Base-by-base conservation (phyloP, 37 sponge, comb jelly and placozoan genomes). In the Geodia barretti region DNA sequence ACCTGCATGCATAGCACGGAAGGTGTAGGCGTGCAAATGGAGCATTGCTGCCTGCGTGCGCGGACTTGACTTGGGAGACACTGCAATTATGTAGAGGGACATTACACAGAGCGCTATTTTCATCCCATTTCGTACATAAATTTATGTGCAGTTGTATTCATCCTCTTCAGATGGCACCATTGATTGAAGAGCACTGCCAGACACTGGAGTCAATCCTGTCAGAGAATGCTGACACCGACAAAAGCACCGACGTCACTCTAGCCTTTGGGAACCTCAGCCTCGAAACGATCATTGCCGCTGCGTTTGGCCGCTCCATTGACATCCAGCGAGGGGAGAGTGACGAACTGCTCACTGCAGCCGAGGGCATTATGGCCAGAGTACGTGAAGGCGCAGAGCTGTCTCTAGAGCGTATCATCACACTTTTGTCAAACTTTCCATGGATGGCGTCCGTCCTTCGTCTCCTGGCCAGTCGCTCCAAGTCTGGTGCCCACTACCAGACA, bases 211-310 rank as follows among this genome's bases (percentile, higher is more conserved):
- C 71, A 11, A 73, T 62, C 37, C 41, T 93, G 31, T 34, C 30
- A 26, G 71, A 85, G 28, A 42, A 59, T 30, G 78, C 79, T 28
- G 66, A 85, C 21, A 64, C 73, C 34, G 76, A 74, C 0, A 67
- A 82, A 28, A 89, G 86, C 40, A 21, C 62, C 29, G 83, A 93
- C 62, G 39, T 93, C 39, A 82, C 60, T 37, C 69, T 60, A 25
- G 60, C 32, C 2, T 87, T 60, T 79, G 74, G 82, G 0, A 30
- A 68, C 14, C 79, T 84, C 62, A 84, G 84, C 38, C 79, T 92
- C 81, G 92, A 92, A 62, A 82, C 90, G 5, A 83, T 92, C 26
- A 24, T 92, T 54, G 92, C 88, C 11, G 74, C 74, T 30, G 92
- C 84, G 7, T 92, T 92, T 62, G 84, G 92, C 20, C 80, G 81